Evolutionary conservation across 2,797 vertebrate species (phyloP).

Genomic region (Momotus momota): DNA sequence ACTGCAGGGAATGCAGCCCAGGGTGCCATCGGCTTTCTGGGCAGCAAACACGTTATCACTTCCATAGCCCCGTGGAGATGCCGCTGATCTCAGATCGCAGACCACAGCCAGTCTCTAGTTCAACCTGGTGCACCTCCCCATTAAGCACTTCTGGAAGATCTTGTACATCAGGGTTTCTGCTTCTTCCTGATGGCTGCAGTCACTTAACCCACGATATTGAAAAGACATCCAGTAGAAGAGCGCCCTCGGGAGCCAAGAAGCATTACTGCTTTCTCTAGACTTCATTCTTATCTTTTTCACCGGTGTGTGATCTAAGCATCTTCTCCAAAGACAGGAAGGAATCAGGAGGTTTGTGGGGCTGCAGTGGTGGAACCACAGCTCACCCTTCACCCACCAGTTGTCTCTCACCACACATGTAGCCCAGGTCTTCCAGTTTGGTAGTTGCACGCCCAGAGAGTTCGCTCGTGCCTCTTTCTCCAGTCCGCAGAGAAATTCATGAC

Average conservation of each 20-base stretch:
- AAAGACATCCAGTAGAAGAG: background rate
- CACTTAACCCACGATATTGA: background rate
- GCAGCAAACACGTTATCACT: background rate
- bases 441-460: background rate
- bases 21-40: background rate
- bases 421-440: background rate
- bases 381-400: background rate
- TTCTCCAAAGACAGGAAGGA: background rate
- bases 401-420: background rate
- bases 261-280: background rate
- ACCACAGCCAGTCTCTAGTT: background rate
- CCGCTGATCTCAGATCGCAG: background rate
- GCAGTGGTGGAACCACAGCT: background rate
- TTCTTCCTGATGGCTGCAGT: background rate
- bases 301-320: background rate
- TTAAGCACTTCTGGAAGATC: background rate
- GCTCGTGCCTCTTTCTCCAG: background rate
- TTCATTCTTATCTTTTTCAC: background rate
- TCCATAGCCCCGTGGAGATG: background rate
- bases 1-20: background rate
- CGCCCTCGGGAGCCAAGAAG: background rate
- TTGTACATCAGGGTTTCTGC: background rate
- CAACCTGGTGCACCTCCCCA: background rate
- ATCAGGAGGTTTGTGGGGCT: background rate
- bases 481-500: background rate